A percentile compares a stretch with the other conserved stretches of the same genome.
Conservation (phyloP, 2,888 invertebrate species). For the Oxyteleia sp. region DNA sequence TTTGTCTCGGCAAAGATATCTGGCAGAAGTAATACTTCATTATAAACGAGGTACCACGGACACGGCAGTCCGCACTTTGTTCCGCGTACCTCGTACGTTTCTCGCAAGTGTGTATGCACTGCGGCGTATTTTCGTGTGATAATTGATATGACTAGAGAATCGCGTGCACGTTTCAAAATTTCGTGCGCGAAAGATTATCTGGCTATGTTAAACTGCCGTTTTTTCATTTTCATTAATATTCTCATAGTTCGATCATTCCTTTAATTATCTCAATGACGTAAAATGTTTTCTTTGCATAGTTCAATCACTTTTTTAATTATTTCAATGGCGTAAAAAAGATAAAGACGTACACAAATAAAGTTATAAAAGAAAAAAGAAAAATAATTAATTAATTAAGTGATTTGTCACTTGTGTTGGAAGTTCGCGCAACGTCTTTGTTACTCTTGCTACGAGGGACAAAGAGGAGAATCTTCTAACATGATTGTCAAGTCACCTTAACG, state of each 20-base stretch:
- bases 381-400: too few relatives aligned
- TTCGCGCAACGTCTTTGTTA: too few relatives aligned
- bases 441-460: too few relatives aligned
- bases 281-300: background rate
- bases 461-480: too few relatives aligned
- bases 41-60: slow-evolving; percentile 50
- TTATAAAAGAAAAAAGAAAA: too few relatives aligned
- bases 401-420: too few relatives aligned
- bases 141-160: slow-evolving; percentile 44
- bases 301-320: too few relatives aligned
- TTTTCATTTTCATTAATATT: background rate
- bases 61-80: slow-evolving; percentile 41
- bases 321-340: too few relatives aligned
- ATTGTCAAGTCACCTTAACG: too few relatives aligned
- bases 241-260: background rate
- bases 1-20: slow-evolving; percentile 67
- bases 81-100: slow-evolving; percentile 20
- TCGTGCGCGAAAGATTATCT: slow-evolving; percentile 42
- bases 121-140: slow-evolving; percentile 45
- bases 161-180: slow-evolving; percentile 55
- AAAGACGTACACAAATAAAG: too few relatives aligned
- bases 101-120: slow-evolving; percentile 2
- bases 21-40: slow-evolving; percentile 43
- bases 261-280: background rate
- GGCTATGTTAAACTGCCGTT: slow-evolving; percentile 1